Evolutionary conservation across 2,888 invertebrate species (phyloP), one percentile per base, ranked within the genome.

Genomic region (Phengaris alcon): DNA sequence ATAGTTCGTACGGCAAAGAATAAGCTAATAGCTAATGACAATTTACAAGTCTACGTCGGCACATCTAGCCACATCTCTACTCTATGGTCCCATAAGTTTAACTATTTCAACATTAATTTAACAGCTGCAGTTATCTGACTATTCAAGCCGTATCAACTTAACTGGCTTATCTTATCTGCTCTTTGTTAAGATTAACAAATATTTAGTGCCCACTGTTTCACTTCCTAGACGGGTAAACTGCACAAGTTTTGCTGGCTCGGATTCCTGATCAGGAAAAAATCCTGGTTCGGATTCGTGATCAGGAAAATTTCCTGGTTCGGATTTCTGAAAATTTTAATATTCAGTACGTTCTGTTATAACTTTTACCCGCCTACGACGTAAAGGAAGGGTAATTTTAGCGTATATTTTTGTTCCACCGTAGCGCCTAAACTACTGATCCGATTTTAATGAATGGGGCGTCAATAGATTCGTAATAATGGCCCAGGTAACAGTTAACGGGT

Each of bases 171-270:
- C 79, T 80, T 79, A 80, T 80, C 80, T 77, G 57, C 76, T 76
- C 76, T 76, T 70, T 48, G 75, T 77, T 73, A 79, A 77, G 78
- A 78, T 78, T 78, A 78, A 78, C 80, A 78, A 79, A 80, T 78
- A 79, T 79, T 79, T 78, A 77, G 74, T 74, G 74, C 75, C 73
- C 55, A 76, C 78, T 73, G 73, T 69, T 57, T 70, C 51, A 70
- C 52, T 72, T 72, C 72, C 72, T 72, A 51, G 46, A 48, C 15
- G 35, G 15, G 64, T 64, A 22, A 35, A 35, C 35, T 35, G 35
- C 35, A 9, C 15, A 4, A 8, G 12, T 35, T 64, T 64, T 35
- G 22, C 22, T 22, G 22, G 22, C 22, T 22, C 3, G n/a, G 15
- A 15, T 57, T 15, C 7, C 55, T 5, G 54, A 54, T 13, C 54